phyloP scores from a whole-genome alignment of 2,888 invertebrate genomes.

The Xestia ashworthii region DNA sequence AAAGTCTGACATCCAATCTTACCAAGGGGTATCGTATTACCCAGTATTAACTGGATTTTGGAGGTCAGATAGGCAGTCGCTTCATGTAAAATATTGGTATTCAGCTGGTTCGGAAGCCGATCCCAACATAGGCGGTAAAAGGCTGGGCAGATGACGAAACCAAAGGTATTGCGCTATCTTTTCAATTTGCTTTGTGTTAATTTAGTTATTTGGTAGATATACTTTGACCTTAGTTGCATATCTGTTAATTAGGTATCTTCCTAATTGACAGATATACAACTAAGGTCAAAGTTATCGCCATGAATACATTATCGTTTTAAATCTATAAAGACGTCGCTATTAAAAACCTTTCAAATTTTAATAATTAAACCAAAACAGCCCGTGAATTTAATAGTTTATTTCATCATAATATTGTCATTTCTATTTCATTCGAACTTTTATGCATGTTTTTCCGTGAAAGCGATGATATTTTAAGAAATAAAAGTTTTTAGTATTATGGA shows the following conservation, averaged over 20 bases:
- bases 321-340: conserved; percentile 4
- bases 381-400: conserved; percentile 24
- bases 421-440: conserved; percentile 37
- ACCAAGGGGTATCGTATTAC: background rate
- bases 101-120: background rate
- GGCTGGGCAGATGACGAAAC: background rate
- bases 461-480: conserved; percentile 13
- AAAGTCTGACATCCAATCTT: background rate
- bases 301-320: conserved; percentile 2
- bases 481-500: conserved; percentile 15
- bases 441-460: conserved; percentile 10
- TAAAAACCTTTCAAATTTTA: conserved; percentile 27
- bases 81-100: background rate
- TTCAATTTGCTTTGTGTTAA: background rate
- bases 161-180: too few species aligned
- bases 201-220: background rate
- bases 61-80: background rate
- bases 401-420: conserved; percentile 38
- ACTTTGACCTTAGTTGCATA: too few species aligned
- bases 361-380: conserved; percentile 23
- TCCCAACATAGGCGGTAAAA: background rate
- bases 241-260: too few species aligned
- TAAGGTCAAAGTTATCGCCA: conserved; percentile 14
- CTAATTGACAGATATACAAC: conserved; percentile 10
- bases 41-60: background rate